phyloP scores from a whole-genome alignment of 1,140 invertebrate genomes.

The Drosophila repletoides region DNA sequence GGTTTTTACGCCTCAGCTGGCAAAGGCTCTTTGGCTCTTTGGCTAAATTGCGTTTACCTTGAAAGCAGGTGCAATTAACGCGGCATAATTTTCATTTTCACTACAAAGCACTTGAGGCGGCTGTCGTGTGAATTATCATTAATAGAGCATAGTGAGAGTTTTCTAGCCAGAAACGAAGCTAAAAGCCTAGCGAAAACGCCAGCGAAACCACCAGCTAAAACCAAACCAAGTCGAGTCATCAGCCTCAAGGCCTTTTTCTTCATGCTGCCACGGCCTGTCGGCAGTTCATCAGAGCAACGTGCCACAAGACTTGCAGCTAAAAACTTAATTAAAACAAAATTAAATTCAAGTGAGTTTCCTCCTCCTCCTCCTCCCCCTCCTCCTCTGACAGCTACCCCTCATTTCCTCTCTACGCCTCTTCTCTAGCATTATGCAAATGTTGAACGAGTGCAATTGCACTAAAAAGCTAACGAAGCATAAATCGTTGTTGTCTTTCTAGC shows the following conservation, averaged over 20 bases:
- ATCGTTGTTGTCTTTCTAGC: conserved; percentile 37
- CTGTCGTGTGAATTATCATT: conserved; percentile 70
- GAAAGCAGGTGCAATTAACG: conserved; percentile 67
- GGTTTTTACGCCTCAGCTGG: conserved; percentile 66
- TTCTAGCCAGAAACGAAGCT: conserved; percentile 6
- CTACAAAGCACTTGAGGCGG: conserved; percentile 44
- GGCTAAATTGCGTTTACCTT: conserved; percentile 60
- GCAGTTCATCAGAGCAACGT: conserved; percentile 24
- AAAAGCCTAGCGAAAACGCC: conserved; percentile 18
- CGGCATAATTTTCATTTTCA: conserved; percentile 70
- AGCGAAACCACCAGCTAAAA: conserved; percentile 34
- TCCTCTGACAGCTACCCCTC: conserved; percentile 54
- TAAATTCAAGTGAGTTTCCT: conserved; percentile 44
- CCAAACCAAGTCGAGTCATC: no score
- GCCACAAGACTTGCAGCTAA: conserved; percentile 17
- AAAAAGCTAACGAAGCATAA: conserved; percentile 76
- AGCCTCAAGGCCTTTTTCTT: conserved; percentile 51
- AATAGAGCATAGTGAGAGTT: conserved; percentile 76
- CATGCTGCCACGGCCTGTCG: conserved; percentile 13
- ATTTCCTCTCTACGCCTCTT: conserved; percentile 15
- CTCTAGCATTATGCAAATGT: not conserved
- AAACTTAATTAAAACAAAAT: conserved; percentile 70
- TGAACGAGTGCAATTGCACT: conserved; percentile 43
- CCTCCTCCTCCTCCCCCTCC: conserved; percentile 50
- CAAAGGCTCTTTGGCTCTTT: no score